Evolutionary conservation across 1,140 invertebrate species (phyloP), one percentile per base, ranked within the genome.

Genomic region (Achatina immaculata): DNA sequence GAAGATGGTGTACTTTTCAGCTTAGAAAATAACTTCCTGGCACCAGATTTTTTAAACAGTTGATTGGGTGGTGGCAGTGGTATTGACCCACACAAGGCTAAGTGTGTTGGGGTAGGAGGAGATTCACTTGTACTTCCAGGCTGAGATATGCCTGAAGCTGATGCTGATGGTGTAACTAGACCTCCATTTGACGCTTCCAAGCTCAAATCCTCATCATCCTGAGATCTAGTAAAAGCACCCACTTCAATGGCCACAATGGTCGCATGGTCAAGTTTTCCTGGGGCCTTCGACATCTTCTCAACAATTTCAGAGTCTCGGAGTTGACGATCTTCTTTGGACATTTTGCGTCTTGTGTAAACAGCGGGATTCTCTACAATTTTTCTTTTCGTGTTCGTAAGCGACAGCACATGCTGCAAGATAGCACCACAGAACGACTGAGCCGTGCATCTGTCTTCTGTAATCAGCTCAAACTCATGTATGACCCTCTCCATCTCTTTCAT

Each of bases 231-330:
- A 69, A 83, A 82, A 19, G 74, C 82, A 65, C 90, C 88, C 40
- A 96, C 95, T 84, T 94, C 94, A 86, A 95, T 96, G 0, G 96
- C 96, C 66, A 96, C 95, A 34, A 96, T 94, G 14, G 95, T 95
- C 31, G 96, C 96, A 90, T 98, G 96, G 91, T 98, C 97, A 79
- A 98, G 91, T 91, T 98, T 98, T n/a, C 97, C 96, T 1, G 96
- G 96, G 81, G 97, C 94, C 88, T 89, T 87, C 0, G 87, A 83
- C 89, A 91, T 89, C 82, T 90, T 88, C 42, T 86, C 84, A 45
- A 89, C 85, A 77, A 91, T 91, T 85, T 89, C 87, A 11, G 88
- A 87, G 62, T 91, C 90, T 51, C 89, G 82, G 48, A 73, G 81
- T 68, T 90, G 82, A n/a, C 87, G 85, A 1, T 91, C 90, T 69